A percentile compares a stretch with the other conserved stretches of the same genome.
phyloP scores from a whole-genome alignment of 2,888 invertebrate species.

The Tachystola acroxantha region DNA sequence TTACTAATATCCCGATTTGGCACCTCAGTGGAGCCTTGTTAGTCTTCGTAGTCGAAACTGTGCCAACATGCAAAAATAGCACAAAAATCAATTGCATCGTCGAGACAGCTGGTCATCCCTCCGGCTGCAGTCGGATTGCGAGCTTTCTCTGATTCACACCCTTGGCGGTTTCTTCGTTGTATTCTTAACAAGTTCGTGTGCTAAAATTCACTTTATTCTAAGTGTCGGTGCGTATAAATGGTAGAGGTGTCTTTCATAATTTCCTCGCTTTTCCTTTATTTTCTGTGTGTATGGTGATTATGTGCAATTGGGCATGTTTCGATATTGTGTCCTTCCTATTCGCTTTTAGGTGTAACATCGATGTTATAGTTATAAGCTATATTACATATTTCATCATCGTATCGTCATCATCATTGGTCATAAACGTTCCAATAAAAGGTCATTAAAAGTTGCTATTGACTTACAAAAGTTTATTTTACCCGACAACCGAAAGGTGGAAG shows the following conservation, averaged over 20 bases:
- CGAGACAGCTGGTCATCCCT: conserved; percentile 42
- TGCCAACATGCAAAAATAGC: conserved; percentile 68
- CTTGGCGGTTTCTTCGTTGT: conserved; percentile 15
- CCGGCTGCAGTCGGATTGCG: conserved; percentile 52
- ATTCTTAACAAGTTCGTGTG: neutral
- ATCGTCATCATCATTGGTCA: too few species aligned
- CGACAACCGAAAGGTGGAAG: too few species aligned
- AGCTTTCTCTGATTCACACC: conserved; percentile 47
- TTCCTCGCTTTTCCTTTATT: too few species aligned
- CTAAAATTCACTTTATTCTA: too few species aligned
- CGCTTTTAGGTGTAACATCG: too few species aligned
- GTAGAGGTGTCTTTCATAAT: too few species aligned
- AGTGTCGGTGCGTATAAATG: too few species aligned
- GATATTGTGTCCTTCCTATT: conserved; percentile 2
- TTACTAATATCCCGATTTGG: conserved; percentile 7
- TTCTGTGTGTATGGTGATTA: neutral
- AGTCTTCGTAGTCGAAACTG: conserved; percentile 31
- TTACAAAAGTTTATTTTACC: too few species aligned
- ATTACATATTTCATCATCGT: too few species aligned
- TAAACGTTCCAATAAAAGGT: too few species aligned
- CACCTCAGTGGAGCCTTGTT: conserved; percentile 6
- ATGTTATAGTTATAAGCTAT: too few species aligned
- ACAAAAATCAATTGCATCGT: conserved; percentile 64
- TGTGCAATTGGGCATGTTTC: conserved; percentile 17
- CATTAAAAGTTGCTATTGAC: too few species aligned